Base-by-base conservation (phyloP, 2,888 invertebrate species). In the Aporophyla nigra region DNA sequence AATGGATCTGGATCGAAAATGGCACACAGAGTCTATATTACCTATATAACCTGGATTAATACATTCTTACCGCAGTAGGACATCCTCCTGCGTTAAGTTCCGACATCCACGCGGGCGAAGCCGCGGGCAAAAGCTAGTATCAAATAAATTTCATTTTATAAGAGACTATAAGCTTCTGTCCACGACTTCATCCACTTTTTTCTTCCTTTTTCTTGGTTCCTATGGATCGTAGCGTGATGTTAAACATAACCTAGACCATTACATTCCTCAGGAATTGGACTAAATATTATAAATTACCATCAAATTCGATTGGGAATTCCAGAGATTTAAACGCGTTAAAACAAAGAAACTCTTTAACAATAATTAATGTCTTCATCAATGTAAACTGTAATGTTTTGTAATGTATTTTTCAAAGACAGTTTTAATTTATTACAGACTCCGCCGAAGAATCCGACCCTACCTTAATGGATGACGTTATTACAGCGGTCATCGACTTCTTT, bases 401-500 rank as follows among this genome's bases (percentile, higher is more conserved):
- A 21, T 49, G 5, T 51, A 27, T 66, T 51, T 51, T 27, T 66
- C 7, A 66, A 67, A 56, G 10, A n/a, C 59, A 21, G 9, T 27
- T 21, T 59, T 33, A 21, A 27, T 24, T 70, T 63, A 49, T 90
- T 90, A 67, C 92, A 95, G 95, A 94, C 58, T 94, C 93, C 4
- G 43, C 90, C 59, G 92, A 92, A 49, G 78, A 88, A 4, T 89
- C 91, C 9, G 92, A 94, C 58, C 93, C 94, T 24, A 95, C 93
- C 5, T 82, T 95, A 61, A 80, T 93, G 81, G 96, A 96, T 83
- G 96, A 96, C 71, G 92, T 96, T n/a, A 80, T 95, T 19, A 91
- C 93, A 24, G 95, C 96, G 33, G 76, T 96, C 65, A 85, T 96
- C 61, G 96, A 96, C 81, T 95, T 96, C 78, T 96, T 96, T 86